A percentile compares a stretch with the other conserved stretches of the same genome.
phyloP scores from a whole-genome alignment of 2,113 vertebrate genomes.

The Perca schrenkii region DNA sequence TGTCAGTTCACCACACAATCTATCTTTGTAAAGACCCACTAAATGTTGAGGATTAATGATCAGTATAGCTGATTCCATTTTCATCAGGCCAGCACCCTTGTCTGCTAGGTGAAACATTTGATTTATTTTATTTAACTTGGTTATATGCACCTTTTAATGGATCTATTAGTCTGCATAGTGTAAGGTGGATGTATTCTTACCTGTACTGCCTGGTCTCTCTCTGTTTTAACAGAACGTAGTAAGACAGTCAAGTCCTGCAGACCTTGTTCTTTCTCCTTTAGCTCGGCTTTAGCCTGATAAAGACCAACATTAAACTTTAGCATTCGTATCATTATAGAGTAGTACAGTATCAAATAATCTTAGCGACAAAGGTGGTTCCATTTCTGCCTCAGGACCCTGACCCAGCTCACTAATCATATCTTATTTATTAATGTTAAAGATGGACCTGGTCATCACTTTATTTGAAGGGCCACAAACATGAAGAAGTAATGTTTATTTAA shows the following conservation, averaged over 20 bases:
- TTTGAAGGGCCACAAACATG: no score
- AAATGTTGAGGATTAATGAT: neutral
- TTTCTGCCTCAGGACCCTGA: neutral
- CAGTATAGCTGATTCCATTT: neutral
- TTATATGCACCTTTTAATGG: no score
- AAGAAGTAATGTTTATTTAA: no score
- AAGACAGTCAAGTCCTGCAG: constrained; percentile 73
- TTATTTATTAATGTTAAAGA: no score
- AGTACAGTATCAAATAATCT: neutral
- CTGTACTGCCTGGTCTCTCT: constrained; percentile 80
- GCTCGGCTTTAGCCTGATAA: constrained; percentile 76
- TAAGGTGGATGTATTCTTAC: constrained; percentile 37
- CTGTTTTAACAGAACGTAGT: constrained; percentile 71
- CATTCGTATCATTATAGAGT: neutral
- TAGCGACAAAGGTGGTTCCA: neutral
- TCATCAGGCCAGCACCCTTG: neutral
- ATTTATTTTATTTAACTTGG: neutral
- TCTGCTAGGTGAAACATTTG: no score
- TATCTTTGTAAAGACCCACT: no score
- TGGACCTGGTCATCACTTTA: no score
- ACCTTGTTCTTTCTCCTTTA: constrained; percentile 80
- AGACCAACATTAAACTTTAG: constrained; percentile 9
- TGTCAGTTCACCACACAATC: no score
- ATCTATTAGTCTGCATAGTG: neutral
- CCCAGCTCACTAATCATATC: no score